These are phyloP conservation scores for Laterallus jamaicensis DNA, from an alignment of 2,113 vertebrate genomes.

Conservation along the genomic window DNA sequence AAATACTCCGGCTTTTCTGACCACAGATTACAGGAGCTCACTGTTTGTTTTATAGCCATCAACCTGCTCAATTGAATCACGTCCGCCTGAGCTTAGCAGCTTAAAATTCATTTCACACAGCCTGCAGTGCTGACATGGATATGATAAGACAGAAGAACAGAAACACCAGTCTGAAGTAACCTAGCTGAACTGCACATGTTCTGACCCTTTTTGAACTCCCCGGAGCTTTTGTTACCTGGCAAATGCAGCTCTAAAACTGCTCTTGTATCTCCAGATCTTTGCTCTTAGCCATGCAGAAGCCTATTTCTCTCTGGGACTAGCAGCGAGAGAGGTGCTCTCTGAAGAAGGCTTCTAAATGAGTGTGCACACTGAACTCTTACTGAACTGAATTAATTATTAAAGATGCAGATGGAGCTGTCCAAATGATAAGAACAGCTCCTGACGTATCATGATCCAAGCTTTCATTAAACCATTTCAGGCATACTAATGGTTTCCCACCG, in stretches of 20 bases:
- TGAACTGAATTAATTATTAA: constrained; percentile 99
- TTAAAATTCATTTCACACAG: constrained; percentile 89
- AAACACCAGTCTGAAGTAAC: constrained; percentile 88
- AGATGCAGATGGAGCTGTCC: constrained; percentile 99
- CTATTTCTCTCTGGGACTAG: constrained; percentile 83
- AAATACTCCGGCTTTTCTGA: constrained; percentile 57
- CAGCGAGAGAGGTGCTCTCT: constrained; percentile 76
- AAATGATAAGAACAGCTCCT: constrained; percentile 94
- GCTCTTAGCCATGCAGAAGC: constrained; percentile 92
- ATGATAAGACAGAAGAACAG: constrained; percentile 92
- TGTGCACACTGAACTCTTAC: constrained; percentile 90
- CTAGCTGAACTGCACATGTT: constrained; percentile 87
- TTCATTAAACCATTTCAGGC: constrained; percentile 95
- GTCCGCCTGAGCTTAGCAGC: constrained; percentile 75
- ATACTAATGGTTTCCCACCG: constrained; percentile 91
- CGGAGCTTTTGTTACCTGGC: constrained; percentile 83
- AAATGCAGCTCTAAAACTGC: constrained; percentile 79
- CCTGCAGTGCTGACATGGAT: constrained; percentile 94
- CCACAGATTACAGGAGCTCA: constrained; percentile 61
- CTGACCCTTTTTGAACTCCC: constrained; percentile 87
- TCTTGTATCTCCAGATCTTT: constrained; percentile 85
- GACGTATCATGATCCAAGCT: constrained; percentile 97
- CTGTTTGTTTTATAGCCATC: constrained; percentile 79
- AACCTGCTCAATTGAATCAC: constrained; percentile 82
- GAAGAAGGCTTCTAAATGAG: constrained; percentile 88